Base-by-base conservation (phyloP, 2,113 vertebrate genomes). In the Phycodurus eques region DNA sequence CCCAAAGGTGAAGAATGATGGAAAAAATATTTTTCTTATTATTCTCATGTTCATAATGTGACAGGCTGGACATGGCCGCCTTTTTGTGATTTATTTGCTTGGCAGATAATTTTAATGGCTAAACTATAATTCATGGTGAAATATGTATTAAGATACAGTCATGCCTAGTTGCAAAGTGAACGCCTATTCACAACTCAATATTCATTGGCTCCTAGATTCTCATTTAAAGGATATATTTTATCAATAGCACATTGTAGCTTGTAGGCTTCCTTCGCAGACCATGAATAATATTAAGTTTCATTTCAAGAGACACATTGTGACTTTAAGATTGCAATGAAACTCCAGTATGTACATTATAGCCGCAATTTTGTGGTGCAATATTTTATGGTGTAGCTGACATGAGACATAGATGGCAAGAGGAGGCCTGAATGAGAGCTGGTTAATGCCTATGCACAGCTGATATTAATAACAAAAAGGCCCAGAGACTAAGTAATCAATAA, bases 1-100 rank as follows among this genome's bases (percentile, higher is more conserved):
- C 64, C 44, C 35, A 27, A 66, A 66, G 64, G 64, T n/a, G 47
- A 15, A 47, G 44, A 66, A 47, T 47, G 64, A 66, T 66, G 64
- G 64, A 47, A 66, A 66, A 66, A 66, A 13, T 11, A 7, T 15
- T 17, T 31, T 47, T 47, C 44, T 47, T 47, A 66, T 66, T 66
- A 66, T 66, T 66, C 64, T 14, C 64, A 15, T 17, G n/a, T n/a
- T 66, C 44, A 46, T 10, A 66, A 15, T 17, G 64, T 66, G 64
- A 66, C 64, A 66, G 64, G 64, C 44, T 17, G 44, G 64, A 31
- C 64, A 47, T 17, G 64, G 64, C 44, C 22, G 44, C 43, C n/a
- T 27, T 66, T 47, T 31, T 66, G 64, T 47, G 64, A 66, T 66
- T 66, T 66, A 66, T 47, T 66, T 17, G n/a, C 64, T 27, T 4